Evolutionary conservation across 2,797 vertebrate species (phyloP).

Genomic region (Toxotes lorentzi): DNA sequence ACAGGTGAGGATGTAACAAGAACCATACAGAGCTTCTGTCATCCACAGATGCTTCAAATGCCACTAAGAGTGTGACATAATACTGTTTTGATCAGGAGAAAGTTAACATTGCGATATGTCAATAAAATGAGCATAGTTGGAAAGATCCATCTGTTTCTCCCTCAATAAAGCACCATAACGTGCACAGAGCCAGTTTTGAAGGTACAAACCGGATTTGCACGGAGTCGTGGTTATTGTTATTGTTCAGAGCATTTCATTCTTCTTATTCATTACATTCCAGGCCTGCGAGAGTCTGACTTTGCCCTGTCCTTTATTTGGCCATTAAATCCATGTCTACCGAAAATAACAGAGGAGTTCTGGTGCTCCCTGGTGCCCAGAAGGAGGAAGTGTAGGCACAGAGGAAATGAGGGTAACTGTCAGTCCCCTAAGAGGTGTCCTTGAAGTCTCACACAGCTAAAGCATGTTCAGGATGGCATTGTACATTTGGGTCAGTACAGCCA

Average conservation of each 20-base stretch:
- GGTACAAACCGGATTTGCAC: slow-evolving; percentile 42
- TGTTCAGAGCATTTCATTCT: slow-evolving; percentile 49
- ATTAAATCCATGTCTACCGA: slow-evolving; percentile 37
- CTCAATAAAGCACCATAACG: slow-evolving; percentile 38
- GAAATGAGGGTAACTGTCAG: slow-evolving; percentile 32
- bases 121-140: slow-evolving; percentile 62
- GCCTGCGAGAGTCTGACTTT: slow-evolving; percentile 43
- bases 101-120: slow-evolving; percentile 58
- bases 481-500: slow-evolving; percentile 97
- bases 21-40: slow-evolving; percentile 36
- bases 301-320: slow-evolving; percentile 45
- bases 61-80: slow-evolving; percentile 28
- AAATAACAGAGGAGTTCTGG: slow-evolving; percentile 67
- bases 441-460: slow-evolving; percentile 81
- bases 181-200: slow-evolving; percentile 46
- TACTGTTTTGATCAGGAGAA: slow-evolving; percentile 44
- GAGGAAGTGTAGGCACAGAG: slow-evolving; percentile 68
- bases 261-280: slow-evolving; percentile 63
- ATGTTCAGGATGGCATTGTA: slow-evolving; percentile 98
- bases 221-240: background rate
- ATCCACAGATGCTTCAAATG: slow-evolving; percentile 55
- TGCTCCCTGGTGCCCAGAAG: slow-evolving; percentile 74
- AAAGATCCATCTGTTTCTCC: slow-evolving; percentile 47
- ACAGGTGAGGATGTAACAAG: slow-evolving; percentile 38
- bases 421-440: slow-evolving; percentile 34